Evolutionary conservation across 2,113 vertebrate genomes (phyloP), one percentile per base, ranked within the genome.

Genomic region (Promerops cafer): DNA sequence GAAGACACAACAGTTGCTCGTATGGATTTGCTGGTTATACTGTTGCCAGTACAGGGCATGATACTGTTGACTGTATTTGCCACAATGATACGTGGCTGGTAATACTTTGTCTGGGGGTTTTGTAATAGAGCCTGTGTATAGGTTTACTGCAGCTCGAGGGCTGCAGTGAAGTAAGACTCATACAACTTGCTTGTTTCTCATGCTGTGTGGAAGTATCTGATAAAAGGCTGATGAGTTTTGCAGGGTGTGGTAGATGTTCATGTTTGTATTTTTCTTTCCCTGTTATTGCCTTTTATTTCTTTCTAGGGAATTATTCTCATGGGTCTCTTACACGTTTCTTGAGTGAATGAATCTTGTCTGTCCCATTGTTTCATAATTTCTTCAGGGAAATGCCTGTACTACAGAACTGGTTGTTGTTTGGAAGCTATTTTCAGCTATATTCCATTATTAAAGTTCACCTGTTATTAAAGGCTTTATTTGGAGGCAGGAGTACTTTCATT

Each of bases 41-140:
- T 63, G 27, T 56, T 86, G 37, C 72, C 59, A 33, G 8, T 50
- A 7, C 10, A 20, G 42, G 24, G 5, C 37, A 61, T 24, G 31
- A 56, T 61, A 11, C 35, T 59, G 22, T 63, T 75, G 61, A 13
- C 12, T 31, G 5, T 50, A 23, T 83, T 72, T 81, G 57, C 53
- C 24, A 24, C 22, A 40, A 0, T 54, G 40, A 13, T 53, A 16
- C 6, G 6, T 0, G 1, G 10, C 18, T 40, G n/a, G 12, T 47
- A 28, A 19, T 47, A 18, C 15, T n/a, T 87, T 52, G 11, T 47
- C 24, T 40, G 37, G 53, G 28, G 24, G 11, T 52, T 87, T 83
- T 60, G 30, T 69, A 13, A 27, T 39, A 42, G 11, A 68, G n/a
- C 30, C 40, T 31, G 4, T 69, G 27, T 39, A 1, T 24, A 30